Conservation (phyloP, 2,797 vertebrate genomes). For the Neosilurus mollespiculum region DNA sequence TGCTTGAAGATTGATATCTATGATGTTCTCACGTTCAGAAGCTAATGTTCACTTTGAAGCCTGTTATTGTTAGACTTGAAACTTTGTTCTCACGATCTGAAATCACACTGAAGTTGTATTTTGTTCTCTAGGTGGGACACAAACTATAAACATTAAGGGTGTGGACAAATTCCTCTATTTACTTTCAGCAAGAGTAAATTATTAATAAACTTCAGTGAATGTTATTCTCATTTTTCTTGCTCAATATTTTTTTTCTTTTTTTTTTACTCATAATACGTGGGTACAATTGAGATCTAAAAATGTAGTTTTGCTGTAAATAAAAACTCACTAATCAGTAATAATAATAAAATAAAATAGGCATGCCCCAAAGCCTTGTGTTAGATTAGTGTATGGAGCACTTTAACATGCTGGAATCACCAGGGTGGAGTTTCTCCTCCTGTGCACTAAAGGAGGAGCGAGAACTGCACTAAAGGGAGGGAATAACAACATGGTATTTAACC, state of each 20-base stretch:
- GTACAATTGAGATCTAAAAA: no score
- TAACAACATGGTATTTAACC: slow-evolving; percentile 57
- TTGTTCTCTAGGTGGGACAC: background rate
- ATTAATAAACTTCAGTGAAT: background rate
- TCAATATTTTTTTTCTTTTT: background rate
- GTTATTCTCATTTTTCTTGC: background rate
- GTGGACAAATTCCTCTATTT: background rate
- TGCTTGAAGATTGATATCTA: background rate
- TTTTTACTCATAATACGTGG: background rate
- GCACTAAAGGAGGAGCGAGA: slow-evolving; percentile 42
- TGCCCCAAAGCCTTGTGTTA: background rate
- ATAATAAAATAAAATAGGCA: no score
- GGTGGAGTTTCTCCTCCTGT: slow-evolving; percentile 33
- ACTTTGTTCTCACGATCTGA: background rate
- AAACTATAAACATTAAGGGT: background rate
- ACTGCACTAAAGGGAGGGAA: slow-evolving; percentile 43
- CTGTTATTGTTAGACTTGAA: slow-evolving; percentile 3
- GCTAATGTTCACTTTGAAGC: slow-evolving; percentile 2
- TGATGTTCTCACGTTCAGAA: background rate
- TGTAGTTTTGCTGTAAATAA: background rate
- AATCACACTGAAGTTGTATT: slow-evolving; percentile 5
- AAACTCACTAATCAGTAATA: background rate
- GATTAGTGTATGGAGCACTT: background rate
- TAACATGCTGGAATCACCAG: slow-evolving; percentile 46
- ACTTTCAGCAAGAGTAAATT: background rate